phyloP scores from a whole-genome alignment of 2,113 vertebrate genomes.

The Malaclemys terrapin region DNA sequence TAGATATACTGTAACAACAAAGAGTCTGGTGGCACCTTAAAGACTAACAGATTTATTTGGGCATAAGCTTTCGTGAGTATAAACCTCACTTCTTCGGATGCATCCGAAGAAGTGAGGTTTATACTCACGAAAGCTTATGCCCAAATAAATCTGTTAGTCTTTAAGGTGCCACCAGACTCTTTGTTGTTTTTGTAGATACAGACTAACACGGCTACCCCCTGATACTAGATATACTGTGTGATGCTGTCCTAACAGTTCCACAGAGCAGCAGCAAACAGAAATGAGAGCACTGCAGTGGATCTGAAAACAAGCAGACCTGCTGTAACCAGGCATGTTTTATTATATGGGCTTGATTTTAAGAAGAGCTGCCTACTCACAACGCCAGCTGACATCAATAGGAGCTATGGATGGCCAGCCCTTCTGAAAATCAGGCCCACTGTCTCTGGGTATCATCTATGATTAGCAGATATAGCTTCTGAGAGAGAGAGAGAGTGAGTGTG shows the following conservation, averaged over 20 bases:
- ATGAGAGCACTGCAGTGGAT: not conserved
- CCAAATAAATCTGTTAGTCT: no score
- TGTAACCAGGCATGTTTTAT: not conserved
- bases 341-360: not conserved
- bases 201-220: no score
- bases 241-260: slow-evolving; percentile 20
- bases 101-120: no score
- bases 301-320: slow-evolving; percentile 5
- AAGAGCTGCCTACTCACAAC: slow-evolving; percentile 14
- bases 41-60: no score
- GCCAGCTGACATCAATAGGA: not conserved
- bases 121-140: no score
- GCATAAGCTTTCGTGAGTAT: no score
- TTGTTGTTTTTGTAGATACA: no score
- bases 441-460: not conserved
- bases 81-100: no score
- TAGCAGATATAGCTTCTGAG: not conserved
- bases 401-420: not conserved
- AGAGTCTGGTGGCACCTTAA: no score
- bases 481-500: not conserved
- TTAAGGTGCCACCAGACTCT: no score
- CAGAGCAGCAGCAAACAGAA: slow-evolving; percentile 5
- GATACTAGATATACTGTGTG: slow-evolving; percentile 39
- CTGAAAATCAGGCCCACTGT: not conserved
- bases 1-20: slow-evolving; percentile 57